Evolutionary conservation across 2,113 vertebrate species (phyloP), one percentile per base, ranked within the genome.

Genomic region (Tragelaphus imberbis): DNA sequence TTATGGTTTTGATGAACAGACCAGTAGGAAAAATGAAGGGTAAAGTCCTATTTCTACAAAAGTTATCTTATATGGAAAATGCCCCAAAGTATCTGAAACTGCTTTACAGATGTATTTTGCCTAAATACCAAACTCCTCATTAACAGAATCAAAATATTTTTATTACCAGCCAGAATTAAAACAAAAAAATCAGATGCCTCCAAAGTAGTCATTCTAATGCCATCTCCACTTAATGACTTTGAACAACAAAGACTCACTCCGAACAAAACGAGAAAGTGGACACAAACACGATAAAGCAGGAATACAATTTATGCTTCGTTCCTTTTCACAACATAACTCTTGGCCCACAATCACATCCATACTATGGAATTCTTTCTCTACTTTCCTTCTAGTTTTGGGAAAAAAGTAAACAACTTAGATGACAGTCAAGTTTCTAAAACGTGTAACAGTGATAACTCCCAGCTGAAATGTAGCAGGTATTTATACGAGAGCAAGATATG

Each of bases 351-450:
- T 98, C 98, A 98, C 97, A 98, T 98, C 98, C 98, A 96, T 97
- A 97, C 98, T 97, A 99, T 97, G 98, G 97, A 98, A 98, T 98
- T 98, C 97, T 98, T 98, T 99, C 97, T 98, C 98, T 98, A 98
- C 97, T 98, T 98, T 98, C 97, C 97, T 97, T 93, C 98, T 96
- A 98, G 98, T 98, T 91, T 94, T 97, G 98, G 98, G 98, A 98
- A 98, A 98, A 98, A 98, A 99, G 98, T 98, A 99, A 99, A 98
- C 98, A 97, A 98, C 98, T 98, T 97, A 98, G 98, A 98, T 97
- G 98, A 98, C 98, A 98, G 98, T 97, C 97, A 98, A 98, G 98
- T 98, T 98, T 99, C 98, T 98, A 98, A 99, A 99, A 98, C 97
- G 98, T 87, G 91, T 97, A 98, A 98, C 96, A 95, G 99, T 75